These are phyloP conservation scores for Ctenomys sociabilis DNA, from an alignment of 2,113 vertebrate genomes.

Conservation along the genomic window DNA sequence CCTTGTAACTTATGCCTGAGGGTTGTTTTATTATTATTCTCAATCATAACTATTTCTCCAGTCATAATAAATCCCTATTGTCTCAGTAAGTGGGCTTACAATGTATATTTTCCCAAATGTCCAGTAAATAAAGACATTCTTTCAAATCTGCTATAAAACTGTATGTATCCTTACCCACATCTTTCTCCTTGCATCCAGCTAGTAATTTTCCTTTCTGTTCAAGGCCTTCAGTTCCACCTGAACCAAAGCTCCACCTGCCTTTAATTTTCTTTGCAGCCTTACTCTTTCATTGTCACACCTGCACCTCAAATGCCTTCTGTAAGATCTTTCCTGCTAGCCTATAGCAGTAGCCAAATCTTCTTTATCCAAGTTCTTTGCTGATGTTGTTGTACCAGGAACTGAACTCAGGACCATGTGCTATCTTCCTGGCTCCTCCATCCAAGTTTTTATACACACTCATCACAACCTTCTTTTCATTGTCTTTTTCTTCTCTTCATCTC, in stretches of 20 bases:
- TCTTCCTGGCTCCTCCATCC: too few species aligned
- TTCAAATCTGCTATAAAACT: neutral
- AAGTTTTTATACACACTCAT: too few species aligned
- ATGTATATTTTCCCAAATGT: neutral
- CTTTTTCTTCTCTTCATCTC: neutral
- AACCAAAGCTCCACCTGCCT: neutral
- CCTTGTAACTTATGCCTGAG: neutral
- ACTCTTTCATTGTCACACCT: neutral
- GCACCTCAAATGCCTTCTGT: neutral
- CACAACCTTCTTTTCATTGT: neutral
- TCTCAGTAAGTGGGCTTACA: neutral
- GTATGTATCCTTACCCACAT: neutral
- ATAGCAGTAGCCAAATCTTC: neutral
- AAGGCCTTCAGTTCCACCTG: neutral
- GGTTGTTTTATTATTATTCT: neutral
- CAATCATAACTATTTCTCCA: neutral
- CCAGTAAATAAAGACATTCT: neutral
- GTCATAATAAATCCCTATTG: neutral
- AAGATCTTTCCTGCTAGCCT: neutral
- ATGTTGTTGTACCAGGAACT: too few species aligned
- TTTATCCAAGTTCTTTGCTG: neutral
- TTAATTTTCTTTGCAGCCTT: neutral
- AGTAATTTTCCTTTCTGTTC: neutral
- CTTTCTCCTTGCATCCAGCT: neutral
- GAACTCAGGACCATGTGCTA: too few species aligned